These are phyloP conservation scores for Apamea anceps DNA, from an alignment of 2,888 invertebrate species.

Conservation along the genomic window DNA sequence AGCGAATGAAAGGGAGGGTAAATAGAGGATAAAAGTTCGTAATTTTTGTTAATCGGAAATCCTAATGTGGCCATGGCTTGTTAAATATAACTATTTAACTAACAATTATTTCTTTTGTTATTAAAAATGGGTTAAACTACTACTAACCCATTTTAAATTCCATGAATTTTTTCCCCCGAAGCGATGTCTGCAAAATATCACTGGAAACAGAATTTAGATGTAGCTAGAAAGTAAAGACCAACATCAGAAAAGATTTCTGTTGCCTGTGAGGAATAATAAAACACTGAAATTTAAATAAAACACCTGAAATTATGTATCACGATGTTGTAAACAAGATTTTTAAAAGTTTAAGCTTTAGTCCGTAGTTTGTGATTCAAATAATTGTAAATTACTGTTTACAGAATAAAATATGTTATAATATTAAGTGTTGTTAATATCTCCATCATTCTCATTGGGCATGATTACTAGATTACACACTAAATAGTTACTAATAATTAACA, in stretches of 20 bases:
- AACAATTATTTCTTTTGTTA: background rate
- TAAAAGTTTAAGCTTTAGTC: background rate
- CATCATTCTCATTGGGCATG: background rate
- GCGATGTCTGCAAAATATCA: background rate
- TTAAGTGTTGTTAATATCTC: no score
- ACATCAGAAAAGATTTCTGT: background rate
- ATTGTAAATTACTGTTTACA: background rate
- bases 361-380: background rate
- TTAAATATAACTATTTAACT: background rate
- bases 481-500: background rate
- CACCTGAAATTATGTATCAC: background rate
- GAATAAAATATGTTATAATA: background rate
- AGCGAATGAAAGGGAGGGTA: background rate
- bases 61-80: background rate
- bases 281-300: background rate
- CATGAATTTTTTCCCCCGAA: no score
- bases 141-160: no score
- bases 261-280: background rate
- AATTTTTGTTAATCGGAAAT: background rate
- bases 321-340: background rate
- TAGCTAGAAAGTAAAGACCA: background rate
- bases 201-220: background rate
- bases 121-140: background rate
- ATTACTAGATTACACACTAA: background rate
- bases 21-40: background rate